These are phyloP conservation scores for Perizoma flavofasciatum DNA, from an alignment of 2,888 invertebrate genomes.

Conservation along the genomic window DNA sequence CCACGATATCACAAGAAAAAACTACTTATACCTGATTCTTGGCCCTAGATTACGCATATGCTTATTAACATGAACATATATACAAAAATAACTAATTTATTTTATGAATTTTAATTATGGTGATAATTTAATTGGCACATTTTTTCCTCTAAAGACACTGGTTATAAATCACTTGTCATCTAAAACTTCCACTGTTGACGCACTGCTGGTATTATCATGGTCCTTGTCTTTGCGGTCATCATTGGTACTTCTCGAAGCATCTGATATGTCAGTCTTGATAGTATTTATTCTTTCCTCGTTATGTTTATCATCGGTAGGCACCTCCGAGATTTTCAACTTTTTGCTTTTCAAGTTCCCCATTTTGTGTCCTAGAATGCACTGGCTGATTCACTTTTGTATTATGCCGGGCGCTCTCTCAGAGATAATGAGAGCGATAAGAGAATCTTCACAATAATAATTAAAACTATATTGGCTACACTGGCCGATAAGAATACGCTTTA, in stretches of 20 bases:
- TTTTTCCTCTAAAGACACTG: slow-evolving; percentile 12
- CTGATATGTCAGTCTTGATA: slow-evolving; percentile 63
- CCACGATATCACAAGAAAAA: too few relatives aligned
- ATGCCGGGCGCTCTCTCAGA: slow-evolving; percentile 15
- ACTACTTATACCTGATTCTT: too few relatives aligned
- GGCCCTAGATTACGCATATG: too few relatives aligned
- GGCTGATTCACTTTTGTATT: slow-evolving; percentile 42
- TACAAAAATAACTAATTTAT: slow-evolving; percentile 9
- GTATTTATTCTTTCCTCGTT: slow-evolving; percentile 63
- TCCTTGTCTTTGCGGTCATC: slow-evolving; percentile 57
- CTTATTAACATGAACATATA: neutral
- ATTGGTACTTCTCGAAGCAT: slow-evolving; percentile 39
- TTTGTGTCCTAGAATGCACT: slow-evolving; percentile 49
- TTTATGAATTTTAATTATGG: neutral
- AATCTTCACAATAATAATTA: slow-evolving; percentile 33
- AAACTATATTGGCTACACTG: slow-evolving; percentile 36
- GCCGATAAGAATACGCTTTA: slow-evolving; percentile 54
- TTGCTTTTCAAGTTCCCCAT: slow-evolving; percentile 77
- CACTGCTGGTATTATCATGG: slow-evolving; percentile 74
- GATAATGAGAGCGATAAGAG: slow-evolving; percentile 35
- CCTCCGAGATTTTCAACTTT: slow-evolving; percentile 72
- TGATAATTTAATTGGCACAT: slow-evolving; percentile 25
- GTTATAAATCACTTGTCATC: slow-evolving; percentile 67
- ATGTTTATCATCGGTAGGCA: slow-evolving; percentile 46
- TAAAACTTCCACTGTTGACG: slow-evolving; percentile 76